Percentiles rank a stretch among this genome's conserved stretches.
Conservation (phyloP, 2,888 invertebrate species). For the Spodoptera picta region DNA sequence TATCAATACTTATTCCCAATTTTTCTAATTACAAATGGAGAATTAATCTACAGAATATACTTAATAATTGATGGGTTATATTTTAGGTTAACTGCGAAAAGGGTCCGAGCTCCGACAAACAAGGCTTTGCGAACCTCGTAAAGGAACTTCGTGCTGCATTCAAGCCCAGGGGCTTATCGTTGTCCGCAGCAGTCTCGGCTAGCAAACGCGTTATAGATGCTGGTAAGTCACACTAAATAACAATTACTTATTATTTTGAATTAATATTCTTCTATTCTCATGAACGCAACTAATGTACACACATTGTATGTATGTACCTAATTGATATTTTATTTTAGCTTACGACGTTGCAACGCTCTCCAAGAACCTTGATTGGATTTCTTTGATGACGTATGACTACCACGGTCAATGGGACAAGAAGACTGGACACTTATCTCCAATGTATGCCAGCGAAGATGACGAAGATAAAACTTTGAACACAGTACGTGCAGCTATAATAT, state of each 20-base stretch:
- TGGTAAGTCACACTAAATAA: slow-evolving; percentile 78
- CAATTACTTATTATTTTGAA: too few relatives aligned
- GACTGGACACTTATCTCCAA: slow-evolving; percentile 96
- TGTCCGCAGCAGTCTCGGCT: slow-evolving; percentile 96
- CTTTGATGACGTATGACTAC: slow-evolving; percentile 97
- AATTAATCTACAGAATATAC: not conserved
- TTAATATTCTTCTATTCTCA: too few relatives aligned
- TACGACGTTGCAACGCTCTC: slow-evolving; percentile 94
- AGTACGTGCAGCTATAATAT: slow-evolving; percentile 45
- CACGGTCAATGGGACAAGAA: slow-evolving; percentile 97
- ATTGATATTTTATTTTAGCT: slow-evolving; percentile 61
- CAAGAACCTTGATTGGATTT: slow-evolving; percentile 95
- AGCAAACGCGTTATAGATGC: slow-evolving; percentile 94
- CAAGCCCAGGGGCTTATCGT: slow-evolving; percentile 90
- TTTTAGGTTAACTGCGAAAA: slow-evolving; percentile 93
- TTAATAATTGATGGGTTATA: not conserved
- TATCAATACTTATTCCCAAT: slow-evolving; percentile 2
- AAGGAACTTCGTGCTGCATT: slow-evolving; percentile 92
- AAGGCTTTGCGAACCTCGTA: slow-evolving; percentile 93
- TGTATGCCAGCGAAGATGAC: slow-evolving; percentile 93
- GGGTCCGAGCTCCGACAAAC: slow-evolving; percentile 94
- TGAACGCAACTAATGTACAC: not conserved
- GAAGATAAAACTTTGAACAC: slow-evolving; percentile 93
- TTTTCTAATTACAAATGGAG: not conserved
- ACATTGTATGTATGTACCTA: too few relatives aligned